phyloP scores from a whole-genome alignment of 2,888 invertebrate genomes.

The Cephus pygmeus region DNA sequence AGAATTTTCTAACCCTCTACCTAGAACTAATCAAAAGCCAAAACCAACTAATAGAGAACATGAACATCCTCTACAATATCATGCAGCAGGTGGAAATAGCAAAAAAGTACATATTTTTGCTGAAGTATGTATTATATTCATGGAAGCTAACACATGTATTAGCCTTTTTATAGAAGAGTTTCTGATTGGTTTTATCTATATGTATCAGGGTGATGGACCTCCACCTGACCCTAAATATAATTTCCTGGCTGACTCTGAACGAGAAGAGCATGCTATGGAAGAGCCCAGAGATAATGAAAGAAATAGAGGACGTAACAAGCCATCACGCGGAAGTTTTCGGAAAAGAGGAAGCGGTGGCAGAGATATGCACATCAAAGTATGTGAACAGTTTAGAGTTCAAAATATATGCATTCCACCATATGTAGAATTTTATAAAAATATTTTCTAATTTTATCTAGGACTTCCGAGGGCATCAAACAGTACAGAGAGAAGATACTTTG shows the following conservation, averaged over 20 bases:
- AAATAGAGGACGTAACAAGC: constrained; percentile 43
- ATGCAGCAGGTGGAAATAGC: constrained; percentile 46
- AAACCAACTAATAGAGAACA: constrained; percentile 32
- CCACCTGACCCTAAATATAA: constrained; percentile 67
- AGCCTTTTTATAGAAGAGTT: background rate
- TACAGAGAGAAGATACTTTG: constrained; percentile 42
- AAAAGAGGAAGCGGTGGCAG: constrained; percentile 41
- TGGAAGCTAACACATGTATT: background rate
- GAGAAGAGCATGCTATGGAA: constrained; percentile 52
- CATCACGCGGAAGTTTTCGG: constrained; percentile 37
- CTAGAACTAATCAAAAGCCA: constrained; percentile 36
- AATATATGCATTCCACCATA: background rate
- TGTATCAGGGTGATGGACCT: constrained; percentile 61
- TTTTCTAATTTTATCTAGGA: constrained; percentile 14
- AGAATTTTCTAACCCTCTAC: constrained; percentile 50
- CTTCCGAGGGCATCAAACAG: constrained; percentile 29
- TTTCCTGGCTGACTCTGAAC: constrained; percentile 64
- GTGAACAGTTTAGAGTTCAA: background rate
- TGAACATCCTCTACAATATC: constrained; percentile 47
- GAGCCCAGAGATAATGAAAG: constrained; percentile 40
- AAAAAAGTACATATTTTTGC: constrained; percentile 54
- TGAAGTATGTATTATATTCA: constrained; percentile 38
- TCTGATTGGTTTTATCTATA: constrained; percentile 18
- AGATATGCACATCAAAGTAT: constrained; percentile 37
- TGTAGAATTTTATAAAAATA: background rate